These are phyloP conservation scores for Dipus sagitta DNA, from an alignment of 2,797 vertebrate genomes.

Conservation along the genomic window DNA sequence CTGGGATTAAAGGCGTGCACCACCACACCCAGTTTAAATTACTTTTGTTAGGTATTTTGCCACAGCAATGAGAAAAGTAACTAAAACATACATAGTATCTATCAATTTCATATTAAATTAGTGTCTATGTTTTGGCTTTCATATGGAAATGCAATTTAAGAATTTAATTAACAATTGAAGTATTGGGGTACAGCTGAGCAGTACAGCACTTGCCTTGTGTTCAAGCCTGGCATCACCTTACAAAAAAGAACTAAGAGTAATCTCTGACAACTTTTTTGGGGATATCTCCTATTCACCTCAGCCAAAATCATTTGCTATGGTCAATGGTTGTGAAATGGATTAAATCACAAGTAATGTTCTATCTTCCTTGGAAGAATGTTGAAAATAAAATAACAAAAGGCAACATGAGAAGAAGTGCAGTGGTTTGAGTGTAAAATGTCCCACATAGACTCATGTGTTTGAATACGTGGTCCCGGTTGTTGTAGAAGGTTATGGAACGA, in stretches of 20 bases:
- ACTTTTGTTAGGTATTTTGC: too few relatives aligned
- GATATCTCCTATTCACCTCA: neutral
- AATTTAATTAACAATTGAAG: neutral
- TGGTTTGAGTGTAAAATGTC: too few relatives aligned
- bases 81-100: neutral
- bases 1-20: too few relatives aligned
- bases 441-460: too few relatives aligned
- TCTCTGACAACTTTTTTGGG: slow-evolving; percentile 6
- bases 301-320: neutral
- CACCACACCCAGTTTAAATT: too few relatives aligned
- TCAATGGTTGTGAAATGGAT: slow-evolving; percentile 23
- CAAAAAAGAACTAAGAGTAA: neutral
- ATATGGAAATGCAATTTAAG: slow-evolving; percentile 32
- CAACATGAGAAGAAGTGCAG: neutral
- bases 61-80: too few relatives aligned
- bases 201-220: too few relatives aligned
- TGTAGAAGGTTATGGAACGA: too few relatives aligned
- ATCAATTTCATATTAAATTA: neutral
- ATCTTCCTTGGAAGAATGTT: neutral
- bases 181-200: too few relatives aligned
- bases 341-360: slow-evolving; percentile 30
- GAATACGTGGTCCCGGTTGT: too few relatives aligned
- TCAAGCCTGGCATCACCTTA: too few relatives aligned
- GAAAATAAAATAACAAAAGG: neutral
- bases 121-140: neutral